These are phyloP conservation scores for Zaprionus vittiger DNA, from an alignment of 1,140 invertebrate species.

Conservation along the genomic window DNA sequence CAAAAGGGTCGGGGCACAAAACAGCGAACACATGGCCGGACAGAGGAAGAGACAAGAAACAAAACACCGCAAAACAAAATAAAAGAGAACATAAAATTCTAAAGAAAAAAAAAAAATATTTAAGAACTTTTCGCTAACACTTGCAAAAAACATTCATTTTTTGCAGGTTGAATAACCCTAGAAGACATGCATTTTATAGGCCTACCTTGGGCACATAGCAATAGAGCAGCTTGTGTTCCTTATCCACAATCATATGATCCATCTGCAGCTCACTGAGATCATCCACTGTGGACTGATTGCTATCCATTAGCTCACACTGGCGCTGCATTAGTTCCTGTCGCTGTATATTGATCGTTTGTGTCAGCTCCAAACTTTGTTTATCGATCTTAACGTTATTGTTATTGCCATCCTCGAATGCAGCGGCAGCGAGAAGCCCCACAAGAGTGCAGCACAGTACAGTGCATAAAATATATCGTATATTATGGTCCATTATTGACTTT, in stretches of 20 bases:
- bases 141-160: not conserved
- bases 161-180: slow-evolving; percentile 8
- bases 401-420: slow-evolving; percentile 78
- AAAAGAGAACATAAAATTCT: slow-evolving; percentile 4
- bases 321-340: slow-evolving; percentile 89
- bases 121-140: slow-evolving; percentile 3
- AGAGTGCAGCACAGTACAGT: slow-evolving; percentile 37
- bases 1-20: slow-evolving; percentile 28
- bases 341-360: slow-evolving; percentile 87
- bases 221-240: slow-evolving; percentile 92
- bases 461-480: slow-evolving; percentile 34
- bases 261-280: slow-evolving; percentile 86
- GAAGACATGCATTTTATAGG: not conserved
- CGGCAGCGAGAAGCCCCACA: slow-evolving; percentile 28
- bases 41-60: slow-evolving; percentile 9
- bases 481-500: slow-evolving; percentile 36
- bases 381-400: slow-evolving; percentile 83
- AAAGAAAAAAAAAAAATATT: slow-evolving; percentile 9
- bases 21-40: slow-evolving; percentile 32
- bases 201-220: slow-evolving; percentile 96
- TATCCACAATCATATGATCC: slow-evolving; percentile 92
- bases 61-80: not conserved
- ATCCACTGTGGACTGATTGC: slow-evolving; percentile 68
- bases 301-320: slow-evolving; percentile 87
- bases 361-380: slow-evolving; percentile 86